Evolutionary conservation across 1,140 invertebrate species (phyloP), one percentile per base, ranked within the genome.

Genomic region (Nixonia krombeini): DNA sequence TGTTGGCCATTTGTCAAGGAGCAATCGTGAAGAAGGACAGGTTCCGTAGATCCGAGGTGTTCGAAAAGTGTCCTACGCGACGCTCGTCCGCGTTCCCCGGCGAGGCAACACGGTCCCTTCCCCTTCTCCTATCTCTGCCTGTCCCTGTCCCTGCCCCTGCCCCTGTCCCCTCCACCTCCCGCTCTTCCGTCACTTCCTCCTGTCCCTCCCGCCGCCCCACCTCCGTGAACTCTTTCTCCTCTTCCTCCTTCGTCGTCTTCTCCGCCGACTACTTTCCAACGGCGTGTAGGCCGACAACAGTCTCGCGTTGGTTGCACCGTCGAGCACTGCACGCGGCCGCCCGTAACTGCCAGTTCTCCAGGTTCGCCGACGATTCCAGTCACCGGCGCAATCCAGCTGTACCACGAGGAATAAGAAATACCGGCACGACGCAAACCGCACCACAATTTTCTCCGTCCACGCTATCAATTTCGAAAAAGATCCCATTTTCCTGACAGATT

Each of bases 221-320:
- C 9, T 12, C 42, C 28, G 12, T 26, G 12, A 17, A 17, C 38
- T 42, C 23, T 41, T 41, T 29, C 49, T 52, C 45, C 37, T 52
- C 40, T 37, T 21, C 25, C 41, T 18, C 29, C 37, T 41, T 29
- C 37, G 13, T 31, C 49, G 38, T 42, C 49, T 52, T 52, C 37
- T 31, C 18, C 38, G 21, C 49, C 18, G 26, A 26, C 51, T 55
- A 55, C 51, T 55, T 45, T 44, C 51, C 51, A 45, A 25, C 51
- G 29, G 41, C 41, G 17, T 28, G 28, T 42, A 40, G 17, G 49
- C 31, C 21, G 9, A 35, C 31, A 45, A 44, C 50, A 44, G 50
- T 53, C 40, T 53, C 25, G 51, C 45, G 18, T 55, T 42, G 25
- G 41, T 45, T 37, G 10, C 29, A 55, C 31, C 29, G 51, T 10